These are phyloP conservation scores for Drosophila guanche DNA, from an alignment of 1,140 invertebrate genomes.

Conservation along the genomic window DNA sequence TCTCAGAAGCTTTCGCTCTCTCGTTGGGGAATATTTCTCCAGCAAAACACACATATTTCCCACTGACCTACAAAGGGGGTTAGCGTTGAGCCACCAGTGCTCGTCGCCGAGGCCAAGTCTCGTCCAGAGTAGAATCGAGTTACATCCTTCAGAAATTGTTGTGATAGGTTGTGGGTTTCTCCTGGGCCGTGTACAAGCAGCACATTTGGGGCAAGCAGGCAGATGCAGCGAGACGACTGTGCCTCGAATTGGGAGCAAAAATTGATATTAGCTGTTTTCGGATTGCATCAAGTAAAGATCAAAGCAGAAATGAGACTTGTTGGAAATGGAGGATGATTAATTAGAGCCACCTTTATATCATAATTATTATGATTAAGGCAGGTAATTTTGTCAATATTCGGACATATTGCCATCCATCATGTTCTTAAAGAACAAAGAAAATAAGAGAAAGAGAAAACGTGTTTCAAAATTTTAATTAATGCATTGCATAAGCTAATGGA, in stretches of 20 bases:
- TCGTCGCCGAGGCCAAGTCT: slow-evolving; percentile 15
- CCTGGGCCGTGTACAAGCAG: slow-evolving; percentile 25
- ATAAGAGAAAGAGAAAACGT: no score
- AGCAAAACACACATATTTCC: slow-evolving; percentile 38
- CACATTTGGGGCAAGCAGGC: slow-evolving; percentile 27
- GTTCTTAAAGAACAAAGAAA: no score
- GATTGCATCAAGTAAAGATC: no score
- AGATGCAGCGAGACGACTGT: slow-evolving; percentile 9
- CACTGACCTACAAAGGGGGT: slow-evolving; percentile 68
- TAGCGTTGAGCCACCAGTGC: slow-evolving; percentile 1
- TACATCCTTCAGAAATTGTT: slow-evolving; percentile 67
- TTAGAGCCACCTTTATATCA: no score
- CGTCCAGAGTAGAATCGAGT: slow-evolving; percentile 39
- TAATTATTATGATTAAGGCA: no score
- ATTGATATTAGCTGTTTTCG: no score
- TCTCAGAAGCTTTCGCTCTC: neutral
- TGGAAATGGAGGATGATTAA: no score
- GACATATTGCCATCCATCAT: no score
- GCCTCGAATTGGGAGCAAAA: neutral
- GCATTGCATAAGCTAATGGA: no score
- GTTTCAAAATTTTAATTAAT: no score
- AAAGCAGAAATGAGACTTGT: no score
- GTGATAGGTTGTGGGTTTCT: slow-evolving; percentile 69
- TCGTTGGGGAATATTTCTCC: slow-evolving; percentile 6
- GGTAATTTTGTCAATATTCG: no score